Evolutionary conservation across 1,140 invertebrate genomes (phyloP), one percentile per base, ranked within the genome.

Genomic region (Heterodera carotae): DNA sequence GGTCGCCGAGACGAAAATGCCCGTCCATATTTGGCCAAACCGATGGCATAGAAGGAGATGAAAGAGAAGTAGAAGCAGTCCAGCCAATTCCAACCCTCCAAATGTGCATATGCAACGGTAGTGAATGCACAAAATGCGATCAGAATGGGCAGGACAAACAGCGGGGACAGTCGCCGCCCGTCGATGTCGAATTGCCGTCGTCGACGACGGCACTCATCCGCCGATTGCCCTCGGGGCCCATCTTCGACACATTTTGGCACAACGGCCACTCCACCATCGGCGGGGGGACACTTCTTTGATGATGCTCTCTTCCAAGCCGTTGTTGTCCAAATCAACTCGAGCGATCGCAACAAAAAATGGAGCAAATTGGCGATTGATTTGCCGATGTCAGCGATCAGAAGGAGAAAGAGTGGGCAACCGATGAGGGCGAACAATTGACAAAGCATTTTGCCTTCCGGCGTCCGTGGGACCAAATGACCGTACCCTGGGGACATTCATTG

Each of bases 41-140:
- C 48, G 22, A 56, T 56, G 12, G 48, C 12, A 22, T 22, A 56
- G 5, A 56, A 22, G 48, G 48, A 56, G 48, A 22, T 56, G 48
- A 56, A 56, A 18, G 48, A 56, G 22, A 56, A 56, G 48, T 56
- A 56, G 48, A 56, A 56, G 48, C 48, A 56, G 48, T 56, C 48
- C 48, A 56, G 22, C 48, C 48, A 56, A 56, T 22, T 15, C 48
- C 48, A 56, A 22, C 48, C 48, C 48, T 56, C 48, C 48, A 56
- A 56, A n/a, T 56, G 48, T 22, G 18, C 48, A 22, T 56, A 56
- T 1, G 18, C 48, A 56, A 56, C 12, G 48, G 48, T 5, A 22
- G 48, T 56, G 1, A 56, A 22, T 22, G 48, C 18, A 18, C 48
- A 56, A 22, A 56, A 56, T 15, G 48, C 48, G 48, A 56, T 22